Evolutionary conservation across 2,797 vertebrate genomes (phyloP).

Genomic region (Ambastaia sidthimunki): DNA sequence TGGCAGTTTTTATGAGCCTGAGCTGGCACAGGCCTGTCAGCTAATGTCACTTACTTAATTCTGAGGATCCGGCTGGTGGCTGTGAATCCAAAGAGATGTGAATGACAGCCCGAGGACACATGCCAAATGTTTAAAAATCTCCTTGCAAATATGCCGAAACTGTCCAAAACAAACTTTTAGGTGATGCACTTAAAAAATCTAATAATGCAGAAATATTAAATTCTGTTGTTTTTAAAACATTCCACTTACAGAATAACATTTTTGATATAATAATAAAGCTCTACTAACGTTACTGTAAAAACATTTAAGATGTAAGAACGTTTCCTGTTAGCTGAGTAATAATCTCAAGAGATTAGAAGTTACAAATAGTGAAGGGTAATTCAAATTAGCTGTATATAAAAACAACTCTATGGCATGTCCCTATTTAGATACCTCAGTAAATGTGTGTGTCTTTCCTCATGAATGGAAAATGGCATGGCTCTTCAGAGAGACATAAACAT

Average conservation of each 20-base stretch:
- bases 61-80: background rate
- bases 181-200: too few relatives aligned
- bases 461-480: conserved; percentile 24
- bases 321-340: background rate
- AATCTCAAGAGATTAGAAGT: background rate
- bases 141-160: background rate
- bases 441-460: background rate
- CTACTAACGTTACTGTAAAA: too few relatives aligned
- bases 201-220: too few relatives aligned
- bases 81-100: background rate
- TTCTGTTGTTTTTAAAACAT: too few relatives aligned
- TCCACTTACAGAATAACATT: too few relatives aligned
- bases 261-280: too few relatives aligned
- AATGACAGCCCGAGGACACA: background rate
- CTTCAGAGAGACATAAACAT: conserved; percentile 18
- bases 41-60: conserved; percentile 4
- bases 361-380: background rate
- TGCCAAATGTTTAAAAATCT: too few relatives aligned
- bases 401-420: background rate
- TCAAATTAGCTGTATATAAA: background rate
- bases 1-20: background rate
- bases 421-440: background rate
- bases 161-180: background rate
- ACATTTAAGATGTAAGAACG: too few relatives aligned
- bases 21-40: background rate